Base-by-base conservation (phyloP, 2,888 invertebrate species). In the Pterobdella sp. region DNA sequence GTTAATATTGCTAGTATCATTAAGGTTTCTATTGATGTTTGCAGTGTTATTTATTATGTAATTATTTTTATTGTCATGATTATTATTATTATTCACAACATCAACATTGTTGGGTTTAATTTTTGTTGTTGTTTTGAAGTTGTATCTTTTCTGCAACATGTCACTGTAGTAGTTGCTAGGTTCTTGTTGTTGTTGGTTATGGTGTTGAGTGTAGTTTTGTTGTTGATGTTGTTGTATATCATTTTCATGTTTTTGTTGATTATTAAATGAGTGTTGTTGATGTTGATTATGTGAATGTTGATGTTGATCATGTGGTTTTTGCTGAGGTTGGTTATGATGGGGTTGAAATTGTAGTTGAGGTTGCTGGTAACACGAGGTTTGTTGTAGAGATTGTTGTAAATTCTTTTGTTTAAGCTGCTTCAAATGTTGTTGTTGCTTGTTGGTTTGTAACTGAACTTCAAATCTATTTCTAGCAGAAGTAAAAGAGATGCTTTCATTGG, bases 31-130 rank as follows among this genome's bases (percentile, higher is more conserved):
- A n/a, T n/a, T n/a, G n/a, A n/a, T n/a, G n/a, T n/a, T n/a, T n/a
- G n/a, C n/a, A n/a, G n/a, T n/a, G n/a, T n/a, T n/a, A n/a, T n/a
- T n/a, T n/a, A n/a, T n/a, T n/a, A 49, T 49, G 52, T 18, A 18
- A 49, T 49, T n/a, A 49, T 49, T 49, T 49, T n/a, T n/a, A 49
- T 49, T n/a, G n/a, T 49, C 52, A 49, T 49, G 52, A 49, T 49
- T n/a, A 18, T 49, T 49, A 14, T 49, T n/a, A 49, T n/a, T 18
- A 49, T 49, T 49, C n/a, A 14, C 26, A 64, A 26, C 65, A 64
- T 64, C 26, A 26, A 18, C 26, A 18, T n/a, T 49, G n/a, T 14
- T 49, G 14, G n/a, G 52, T 14, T n/a, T 18, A 49, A 18, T 18
- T n/a, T 18, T 49, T n/a, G 26, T 32, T 65, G 65, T 29, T 18